phyloP scores from a whole-genome alignment of 2,888 invertebrate species.

The Coremacera marginata region DNA sequence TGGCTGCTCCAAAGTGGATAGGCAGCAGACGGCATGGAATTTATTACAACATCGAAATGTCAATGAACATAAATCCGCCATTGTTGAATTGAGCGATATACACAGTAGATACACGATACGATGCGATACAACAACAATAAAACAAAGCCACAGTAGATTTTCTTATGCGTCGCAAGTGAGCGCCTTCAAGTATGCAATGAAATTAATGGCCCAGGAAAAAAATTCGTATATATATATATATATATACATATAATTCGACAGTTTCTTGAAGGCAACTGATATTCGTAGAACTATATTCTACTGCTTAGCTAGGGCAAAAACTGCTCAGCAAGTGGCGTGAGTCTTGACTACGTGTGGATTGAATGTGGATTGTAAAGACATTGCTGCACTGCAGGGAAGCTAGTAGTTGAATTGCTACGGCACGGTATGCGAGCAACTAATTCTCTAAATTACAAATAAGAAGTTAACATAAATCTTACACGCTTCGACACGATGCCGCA shows the following conservation, averaged over 20 bases:
- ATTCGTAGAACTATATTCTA: background rate
- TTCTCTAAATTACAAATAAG: conserved; percentile 37
- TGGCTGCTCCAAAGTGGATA: background rate
- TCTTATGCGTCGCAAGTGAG: conserved; percentile 1
- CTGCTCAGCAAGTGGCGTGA: background rate
- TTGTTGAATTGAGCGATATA: conserved; percentile 33
- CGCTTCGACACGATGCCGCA: conserved; percentile 32
- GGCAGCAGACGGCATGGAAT: conserved; percentile 28
- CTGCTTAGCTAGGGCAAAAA: background rate
- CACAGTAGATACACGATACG: background rate
- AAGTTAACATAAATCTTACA: conserved; percentile 34
- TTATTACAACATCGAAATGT: conserved; percentile 44
- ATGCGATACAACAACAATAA: conserved; percentile 14
- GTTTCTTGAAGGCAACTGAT: conserved; percentile 25
- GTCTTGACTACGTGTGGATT: background rate
- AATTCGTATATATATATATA: background rate
- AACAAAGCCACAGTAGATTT: conserved; percentile 23
- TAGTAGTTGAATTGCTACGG: background rate
- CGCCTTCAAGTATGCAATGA: conserved; percentile 42
- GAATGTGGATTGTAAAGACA: background rate
- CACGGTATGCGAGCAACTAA: conserved; percentile 22
- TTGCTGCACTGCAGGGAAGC: background rate
- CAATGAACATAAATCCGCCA: conserved; percentile 45
- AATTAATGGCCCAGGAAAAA: conserved; percentile 42
- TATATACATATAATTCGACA: conserved; percentile 17